phyloP scores from a whole-genome alignment of 2,797 vertebrate genomes.

The Todus mexicanus region DNA sequence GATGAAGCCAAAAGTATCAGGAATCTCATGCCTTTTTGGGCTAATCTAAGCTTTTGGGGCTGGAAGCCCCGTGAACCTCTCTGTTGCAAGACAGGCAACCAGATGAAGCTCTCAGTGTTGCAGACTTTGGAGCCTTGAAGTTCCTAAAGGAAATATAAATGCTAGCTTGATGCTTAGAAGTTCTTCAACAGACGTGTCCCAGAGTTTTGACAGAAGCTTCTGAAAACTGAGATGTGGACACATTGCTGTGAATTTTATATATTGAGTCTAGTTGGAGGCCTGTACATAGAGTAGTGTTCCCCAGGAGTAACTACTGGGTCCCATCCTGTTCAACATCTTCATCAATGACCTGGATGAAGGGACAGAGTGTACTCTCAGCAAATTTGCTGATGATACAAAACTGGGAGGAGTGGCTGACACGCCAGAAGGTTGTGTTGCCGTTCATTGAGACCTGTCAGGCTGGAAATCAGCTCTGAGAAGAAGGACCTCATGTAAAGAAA shows the following conservation, averaged over 20 bases:
- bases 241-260: neutral
- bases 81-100: neutral
- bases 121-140: neutral
- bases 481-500: neutral
- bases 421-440: neutral
- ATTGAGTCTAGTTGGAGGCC: neutral
- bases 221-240: neutral
- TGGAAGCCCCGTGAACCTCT: neutral
- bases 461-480: too few species aligned
- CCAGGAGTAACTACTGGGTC: neutral
- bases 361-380: neutral
- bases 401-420: neutral
- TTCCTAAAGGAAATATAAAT: neutral
- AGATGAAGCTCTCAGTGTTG: neutral
- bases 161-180: neutral
- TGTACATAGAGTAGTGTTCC: neutral
- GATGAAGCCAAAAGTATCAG: neutral
- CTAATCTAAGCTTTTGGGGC: neutral
- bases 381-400: neutral
- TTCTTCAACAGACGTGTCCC: neutral
- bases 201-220: neutral
- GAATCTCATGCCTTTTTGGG: accelerated
- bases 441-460: neutral
- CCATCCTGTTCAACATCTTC: neutral
- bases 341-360: neutral